These are phyloP conservation scores for Ctenoplectra terminalis DNA, from an alignment of 1,140 invertebrate species.

Conservation along the genomic window DNA sequence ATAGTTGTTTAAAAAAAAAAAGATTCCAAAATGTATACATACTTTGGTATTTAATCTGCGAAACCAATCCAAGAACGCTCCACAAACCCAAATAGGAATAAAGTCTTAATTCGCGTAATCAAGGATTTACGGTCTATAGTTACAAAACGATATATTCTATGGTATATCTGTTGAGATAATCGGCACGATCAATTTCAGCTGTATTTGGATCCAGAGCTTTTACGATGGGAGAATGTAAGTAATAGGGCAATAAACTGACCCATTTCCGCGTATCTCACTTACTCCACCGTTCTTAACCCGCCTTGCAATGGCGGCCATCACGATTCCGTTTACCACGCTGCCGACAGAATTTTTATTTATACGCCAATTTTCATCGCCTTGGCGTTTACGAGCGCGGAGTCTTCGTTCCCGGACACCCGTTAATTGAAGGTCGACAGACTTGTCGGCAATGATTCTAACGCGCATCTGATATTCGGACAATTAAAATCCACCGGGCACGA, in stretches of 20 bases:
- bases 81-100: too few relatives aligned
- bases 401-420: conserved; percentile 1
- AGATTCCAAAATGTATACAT: too few relatives aligned
- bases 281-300: not conserved
- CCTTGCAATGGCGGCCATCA: not conserved
- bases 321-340: not conserved
- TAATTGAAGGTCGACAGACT: conserved; percentile 23
- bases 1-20: too few relatives aligned
- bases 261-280: conserved; percentile 2
- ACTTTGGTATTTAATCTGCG: too few relatives aligned
- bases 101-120: not conserved
- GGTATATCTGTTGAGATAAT: not conserved
- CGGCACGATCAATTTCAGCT: not conserved
- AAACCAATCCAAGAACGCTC: too few relatives aligned
- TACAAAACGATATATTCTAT: too few relatives aligned
- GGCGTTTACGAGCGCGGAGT: not conserved
- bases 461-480: conserved; percentile 15
- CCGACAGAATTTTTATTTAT: not conserved
- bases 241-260: conserved; percentile 6
- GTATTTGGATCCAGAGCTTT: not conserved
- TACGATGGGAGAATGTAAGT: conserved; percentile 9
- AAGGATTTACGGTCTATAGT: not conserved
- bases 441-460: not conserved
- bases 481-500: conserved; percentile 37
- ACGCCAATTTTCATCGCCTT: not conserved